phyloP scores from a whole-genome alignment of 1,140 invertebrate species.

The Ridgeia piscesae region DNA sequence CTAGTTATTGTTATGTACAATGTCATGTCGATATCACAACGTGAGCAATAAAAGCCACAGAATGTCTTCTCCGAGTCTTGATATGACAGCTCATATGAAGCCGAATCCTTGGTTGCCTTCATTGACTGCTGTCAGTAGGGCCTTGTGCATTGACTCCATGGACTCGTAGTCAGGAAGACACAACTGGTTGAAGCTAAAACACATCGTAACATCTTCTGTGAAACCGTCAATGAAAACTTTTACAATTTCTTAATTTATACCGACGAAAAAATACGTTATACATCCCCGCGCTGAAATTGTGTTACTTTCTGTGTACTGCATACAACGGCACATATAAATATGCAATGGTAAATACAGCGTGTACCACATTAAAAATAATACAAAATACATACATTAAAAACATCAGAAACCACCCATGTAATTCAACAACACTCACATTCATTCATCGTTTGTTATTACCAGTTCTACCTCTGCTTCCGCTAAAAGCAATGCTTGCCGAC shows the following conservation, averaged over 20 bases:
- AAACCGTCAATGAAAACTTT: slow-evolving; percentile 11
- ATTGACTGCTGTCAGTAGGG: slow-evolving; percentile 85
- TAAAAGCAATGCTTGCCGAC: too few relatives aligned
- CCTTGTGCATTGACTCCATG: slow-evolving; percentile 90
- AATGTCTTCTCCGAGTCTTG: not conserved
- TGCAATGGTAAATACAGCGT: too few relatives aligned
- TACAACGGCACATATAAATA: too few relatives aligned
- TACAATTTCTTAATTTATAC: not conserved
- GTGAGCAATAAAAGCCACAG: not conserved
- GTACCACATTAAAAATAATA: too few relatives aligned
- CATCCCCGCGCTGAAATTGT: not conserved
- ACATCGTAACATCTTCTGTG: slow-evolving; percentile 25
- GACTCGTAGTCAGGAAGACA: slow-evolving; percentile 92
- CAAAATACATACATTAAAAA: too few relatives aligned
- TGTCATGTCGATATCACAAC: not conserved
- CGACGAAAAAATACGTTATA: not conserved
- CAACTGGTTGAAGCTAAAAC: slow-evolving; percentile 89
- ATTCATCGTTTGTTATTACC: too few relatives aligned
- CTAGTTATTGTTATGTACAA: not conserved
- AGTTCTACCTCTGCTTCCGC: too few relatives aligned
- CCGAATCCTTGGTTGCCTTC: slow-evolving; percentile 95
- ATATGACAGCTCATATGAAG: slow-evolving; percentile 70
- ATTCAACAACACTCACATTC: too few relatives aligned
- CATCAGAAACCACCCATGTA: too few relatives aligned
- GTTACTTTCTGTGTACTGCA: too few relatives aligned